A percentile compares a stretch with the other conserved stretches of the same genome.
Conservation (phyloP, 2,888 invertebrate species). For the Drosophila mettleri region DNA sequence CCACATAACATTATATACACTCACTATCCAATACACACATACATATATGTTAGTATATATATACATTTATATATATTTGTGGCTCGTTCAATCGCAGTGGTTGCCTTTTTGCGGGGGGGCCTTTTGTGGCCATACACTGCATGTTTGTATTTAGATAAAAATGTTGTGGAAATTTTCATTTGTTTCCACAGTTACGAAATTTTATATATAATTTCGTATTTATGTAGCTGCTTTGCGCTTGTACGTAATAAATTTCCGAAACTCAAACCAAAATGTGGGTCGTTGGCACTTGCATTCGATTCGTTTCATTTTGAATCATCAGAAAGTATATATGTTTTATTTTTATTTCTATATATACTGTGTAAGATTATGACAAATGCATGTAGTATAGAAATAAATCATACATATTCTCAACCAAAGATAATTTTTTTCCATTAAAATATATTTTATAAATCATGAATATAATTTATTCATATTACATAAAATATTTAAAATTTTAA, state of each 20-base stretch:
- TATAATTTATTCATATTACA: neutral
- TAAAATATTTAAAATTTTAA: neutral
- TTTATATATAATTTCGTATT: slow-evolving; percentile 43
- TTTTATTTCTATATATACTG: neutral
- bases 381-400: neutral
- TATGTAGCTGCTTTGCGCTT: slow-evolving; percentile 23
- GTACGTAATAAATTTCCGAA: slow-evolving; percentile 33
- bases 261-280: slow-evolving; percentile 37
- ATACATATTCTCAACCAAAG: neutral
- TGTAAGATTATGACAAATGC: neutral
- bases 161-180: slow-evolving; percentile 37
- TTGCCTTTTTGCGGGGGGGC: slow-evolving; percentile 35
- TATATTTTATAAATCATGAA: neutral
- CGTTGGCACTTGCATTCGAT: slow-evolving; percentile 51
- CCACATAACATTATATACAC: slow-evolving; percentile 5
- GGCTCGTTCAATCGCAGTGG: slow-evolving; percentile 35
- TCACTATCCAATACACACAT: neutral
- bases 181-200: slow-evolving; percentile 42
- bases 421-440: neutral
- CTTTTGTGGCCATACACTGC: slow-evolving; percentile 26
- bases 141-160: slow-evolving; percentile 20
- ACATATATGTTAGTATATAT: slow-evolving; percentile 4
- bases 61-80: slow-evolving; percentile 15
- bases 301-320: slow-evolving; percentile 17
- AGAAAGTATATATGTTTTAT: neutral